Conservation (phyloP, 2,797 vertebrate species). For the Macroramphosus scolopax region DNA sequence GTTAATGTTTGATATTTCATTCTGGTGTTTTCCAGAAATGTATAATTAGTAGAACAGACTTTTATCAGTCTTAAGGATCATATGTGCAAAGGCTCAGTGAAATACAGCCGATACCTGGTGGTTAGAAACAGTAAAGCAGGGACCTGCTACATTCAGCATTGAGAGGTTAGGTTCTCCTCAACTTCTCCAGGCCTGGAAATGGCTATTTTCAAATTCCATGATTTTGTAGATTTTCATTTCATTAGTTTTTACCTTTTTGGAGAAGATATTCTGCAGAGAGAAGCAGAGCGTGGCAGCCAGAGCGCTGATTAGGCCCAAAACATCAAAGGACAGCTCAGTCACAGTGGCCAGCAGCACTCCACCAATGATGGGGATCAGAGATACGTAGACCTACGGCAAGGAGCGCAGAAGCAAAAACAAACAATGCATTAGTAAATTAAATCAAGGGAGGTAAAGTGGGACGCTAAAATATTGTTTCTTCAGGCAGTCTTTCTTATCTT, state of each 20-base stretch:
- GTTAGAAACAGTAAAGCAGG: not conserved
- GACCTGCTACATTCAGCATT: not conserved
- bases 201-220: no score
- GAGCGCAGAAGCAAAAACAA: not conserved
- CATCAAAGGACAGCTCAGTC: slow-evolving; percentile 93
- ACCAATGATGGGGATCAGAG: slow-evolving; percentile 95
- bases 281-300: slow-evolving; percentile 96
- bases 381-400: slow-evolving; percentile 86
- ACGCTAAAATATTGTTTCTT: not conserved
- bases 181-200: no score
- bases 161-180: not conserved
- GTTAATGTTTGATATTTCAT: no score
- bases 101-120: no score
- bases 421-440: not conserved
- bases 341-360: slow-evolving; percentile 93
- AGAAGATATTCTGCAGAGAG: slow-evolving; percentile 98
- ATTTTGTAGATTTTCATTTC: no score
- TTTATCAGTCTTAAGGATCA: no score
- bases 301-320: slow-evolving; percentile 93
- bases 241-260: slow-evolving; percentile 88
- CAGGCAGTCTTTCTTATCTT: not conserved
- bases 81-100: no score
- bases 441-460: not conserved
- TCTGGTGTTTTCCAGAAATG: slow-evolving; percentile 1
- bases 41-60: no score